These are phyloP conservation scores for Zoanthus gigantus DNA, from an alignment of 92 coral and sea anemone genomes.

Conservation along the genomic window DNA sequence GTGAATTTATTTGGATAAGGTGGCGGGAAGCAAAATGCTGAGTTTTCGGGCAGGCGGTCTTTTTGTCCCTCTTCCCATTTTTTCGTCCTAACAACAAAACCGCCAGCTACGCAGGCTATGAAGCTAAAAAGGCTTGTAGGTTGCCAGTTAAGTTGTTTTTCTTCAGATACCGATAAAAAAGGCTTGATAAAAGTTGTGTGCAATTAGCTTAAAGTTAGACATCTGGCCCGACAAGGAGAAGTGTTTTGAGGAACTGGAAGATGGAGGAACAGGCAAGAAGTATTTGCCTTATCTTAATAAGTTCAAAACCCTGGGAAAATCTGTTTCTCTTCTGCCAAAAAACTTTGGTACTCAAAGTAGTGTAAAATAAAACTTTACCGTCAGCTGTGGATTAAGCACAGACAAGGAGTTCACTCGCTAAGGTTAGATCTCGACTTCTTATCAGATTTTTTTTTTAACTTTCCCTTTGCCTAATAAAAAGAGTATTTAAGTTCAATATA, in stretches of 20 bases:
- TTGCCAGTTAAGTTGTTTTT: not conserved
- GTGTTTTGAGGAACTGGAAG: not conserved
- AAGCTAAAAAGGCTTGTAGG: not conserved
- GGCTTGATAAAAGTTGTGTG: not conserved
- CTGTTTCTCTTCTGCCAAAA: conserved; percentile 19
- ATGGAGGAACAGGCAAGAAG: not conserved
- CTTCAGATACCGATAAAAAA: not conserved
- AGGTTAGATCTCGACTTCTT: not conserved
- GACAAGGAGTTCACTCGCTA: not conserved
- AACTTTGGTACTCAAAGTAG: conserved; percentile 18
- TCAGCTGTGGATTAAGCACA: not conserved
- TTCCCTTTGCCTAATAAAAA: no score
- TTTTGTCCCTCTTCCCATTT: no score
- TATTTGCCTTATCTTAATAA: not conserved
- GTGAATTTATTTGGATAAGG: no score
- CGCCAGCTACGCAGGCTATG: no score
- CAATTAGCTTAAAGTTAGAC: not conserved
- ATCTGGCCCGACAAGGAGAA: not conserved
- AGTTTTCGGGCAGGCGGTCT: no score
- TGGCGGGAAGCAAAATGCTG: no score
- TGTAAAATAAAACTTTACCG: not conserved
- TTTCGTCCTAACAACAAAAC: no score
- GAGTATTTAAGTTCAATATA: not conserved
- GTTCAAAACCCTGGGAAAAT: conserved; percentile 14
- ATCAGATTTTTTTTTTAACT: not conserved